These are phyloP conservation scores for Drosophila pseudotakahashii DNA, from an alignment of 2,888 invertebrate genomes.

Conservation along the genomic window DNA sequence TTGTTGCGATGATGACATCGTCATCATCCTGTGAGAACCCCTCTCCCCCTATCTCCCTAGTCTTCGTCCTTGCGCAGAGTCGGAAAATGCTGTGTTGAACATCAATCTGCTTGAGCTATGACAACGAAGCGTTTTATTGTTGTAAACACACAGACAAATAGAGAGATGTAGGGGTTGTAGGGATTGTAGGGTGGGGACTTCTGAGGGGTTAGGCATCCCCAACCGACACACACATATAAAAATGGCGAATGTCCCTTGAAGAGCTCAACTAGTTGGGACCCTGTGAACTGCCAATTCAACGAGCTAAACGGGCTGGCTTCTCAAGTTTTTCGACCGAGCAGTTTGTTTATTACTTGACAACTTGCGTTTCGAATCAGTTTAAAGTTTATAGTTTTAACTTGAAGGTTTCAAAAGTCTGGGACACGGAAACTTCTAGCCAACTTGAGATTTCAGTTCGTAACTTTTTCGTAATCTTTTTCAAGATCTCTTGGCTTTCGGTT, in stretches of 20 bases:
- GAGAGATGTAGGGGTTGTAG: not conserved
- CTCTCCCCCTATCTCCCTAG: not conserved
- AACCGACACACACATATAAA: constrained; percentile 12
- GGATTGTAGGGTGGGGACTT: too few relatives aligned
- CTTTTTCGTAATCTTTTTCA: constrained; percentile 23
- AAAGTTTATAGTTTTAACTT: not conserved
- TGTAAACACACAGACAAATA: constrained; percentile 58
- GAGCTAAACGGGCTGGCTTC: constrained; percentile 30
- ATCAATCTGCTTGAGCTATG: constrained; percentile 74
- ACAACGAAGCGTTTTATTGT: constrained; percentile 76
- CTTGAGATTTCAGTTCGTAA: constrained; percentile 7
- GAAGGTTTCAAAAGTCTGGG: constrained; percentile 6
- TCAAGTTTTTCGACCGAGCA: constrained; percentile 29
- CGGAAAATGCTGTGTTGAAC: constrained; percentile 45
- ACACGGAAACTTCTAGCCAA: not conserved
- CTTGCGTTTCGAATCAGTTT: constrained; percentile 32
- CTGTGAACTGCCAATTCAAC: constrained; percentile 28
- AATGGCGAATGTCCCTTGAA: constrained; percentile 17
- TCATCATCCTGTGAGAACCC: constrained; percentile 13
- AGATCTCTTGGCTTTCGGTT: constrained; percentile 9
- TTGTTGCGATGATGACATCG: constrained; percentile 46
- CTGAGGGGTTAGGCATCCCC: not conserved
- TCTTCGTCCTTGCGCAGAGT: constrained; percentile 11
- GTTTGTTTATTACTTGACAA: constrained; percentile 39
- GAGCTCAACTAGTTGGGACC: constrained; percentile 29